These are phyloP conservation scores for Dryobates pubescens DNA, from an alignment of 2,797 vertebrate genomes.

Conservation along the genomic window DNA sequence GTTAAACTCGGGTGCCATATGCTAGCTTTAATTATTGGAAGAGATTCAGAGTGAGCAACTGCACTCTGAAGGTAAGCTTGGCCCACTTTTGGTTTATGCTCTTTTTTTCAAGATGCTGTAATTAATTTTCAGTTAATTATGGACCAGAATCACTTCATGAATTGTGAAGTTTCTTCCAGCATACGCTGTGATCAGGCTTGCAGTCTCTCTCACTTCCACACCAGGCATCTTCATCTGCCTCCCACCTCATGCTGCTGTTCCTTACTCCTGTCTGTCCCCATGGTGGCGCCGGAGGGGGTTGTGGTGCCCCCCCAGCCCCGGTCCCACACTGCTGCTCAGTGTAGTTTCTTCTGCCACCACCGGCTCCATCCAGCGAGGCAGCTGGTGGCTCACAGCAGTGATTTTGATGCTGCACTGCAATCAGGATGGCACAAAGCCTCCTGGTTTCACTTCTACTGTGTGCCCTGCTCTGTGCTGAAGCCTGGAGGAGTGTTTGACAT, in stretches of 20 bases:
- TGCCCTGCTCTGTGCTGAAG: accelerated
- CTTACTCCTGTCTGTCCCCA: background rate
- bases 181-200: background rate
- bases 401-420: background rate
- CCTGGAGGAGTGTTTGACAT: background rate
- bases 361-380: background rate
- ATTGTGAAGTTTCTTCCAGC: slow-evolving; percentile 29
- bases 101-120: slow-evolving; percentile 45
- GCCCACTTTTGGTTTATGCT: slow-evolving; percentile 61
- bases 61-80: slow-evolving; percentile 57
- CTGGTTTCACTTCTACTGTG: background rate
- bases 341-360: accelerated
- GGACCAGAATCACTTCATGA: background rate
- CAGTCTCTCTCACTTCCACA: background rate
- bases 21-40: slow-evolving; percentile 69
- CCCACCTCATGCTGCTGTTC: background rate
- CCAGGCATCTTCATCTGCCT: background rate
- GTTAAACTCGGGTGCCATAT: slow-evolving; percentile 42
- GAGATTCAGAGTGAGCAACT: slow-evolving; percentile 67
- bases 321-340: background rate
- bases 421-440: background rate
- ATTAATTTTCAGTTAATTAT: slow-evolving; percentile 63
- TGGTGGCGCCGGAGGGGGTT: accelerated
- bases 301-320: background rate
- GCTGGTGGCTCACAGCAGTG: background rate